Conservation (phyloP, 2,888 invertebrate species). For the Ectobius pallidus region DNA sequence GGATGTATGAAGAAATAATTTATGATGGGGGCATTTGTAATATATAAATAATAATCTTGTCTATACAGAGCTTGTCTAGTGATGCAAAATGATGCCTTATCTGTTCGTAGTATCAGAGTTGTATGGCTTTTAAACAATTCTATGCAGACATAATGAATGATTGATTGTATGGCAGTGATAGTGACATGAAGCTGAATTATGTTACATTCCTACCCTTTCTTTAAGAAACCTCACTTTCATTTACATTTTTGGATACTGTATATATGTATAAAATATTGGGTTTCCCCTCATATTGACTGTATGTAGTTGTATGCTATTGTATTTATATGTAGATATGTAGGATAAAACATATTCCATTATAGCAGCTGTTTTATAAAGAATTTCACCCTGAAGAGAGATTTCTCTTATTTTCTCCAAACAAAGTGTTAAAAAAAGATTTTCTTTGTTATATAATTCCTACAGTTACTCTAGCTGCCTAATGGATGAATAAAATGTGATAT, state of each 20-base stretch:
- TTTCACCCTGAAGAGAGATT: too few relatives aligned
- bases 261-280: background rate
- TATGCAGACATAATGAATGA: constrained; percentile 1
- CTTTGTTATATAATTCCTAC: too few relatives aligned
- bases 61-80: constrained; percentile 27
- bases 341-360: background rate
- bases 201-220: constrained; percentile 8
- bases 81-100: constrained; percentile 26
- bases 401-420: too few relatives aligned
- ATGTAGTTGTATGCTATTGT: constrained; percentile 12
- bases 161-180: background rate
- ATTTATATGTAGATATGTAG: constrained; percentile 21
- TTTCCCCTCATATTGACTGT: constrained; percentile 4
- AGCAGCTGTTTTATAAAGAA: background rate
- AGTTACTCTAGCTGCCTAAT: too few relatives aligned
- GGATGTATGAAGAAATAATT: background rate
- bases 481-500: too few relatives aligned
- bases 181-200: background rate
- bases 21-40: constrained; percentile 20
- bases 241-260: too few relatives aligned
- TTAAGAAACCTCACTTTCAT: too few relatives aligned
- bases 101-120: background rate
- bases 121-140: background rate
- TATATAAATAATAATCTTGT: background rate
- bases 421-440: too few relatives aligned